Base-by-base conservation (phyloP, 2,113 vertebrate genomes). In the Sialia sialis region DNA sequence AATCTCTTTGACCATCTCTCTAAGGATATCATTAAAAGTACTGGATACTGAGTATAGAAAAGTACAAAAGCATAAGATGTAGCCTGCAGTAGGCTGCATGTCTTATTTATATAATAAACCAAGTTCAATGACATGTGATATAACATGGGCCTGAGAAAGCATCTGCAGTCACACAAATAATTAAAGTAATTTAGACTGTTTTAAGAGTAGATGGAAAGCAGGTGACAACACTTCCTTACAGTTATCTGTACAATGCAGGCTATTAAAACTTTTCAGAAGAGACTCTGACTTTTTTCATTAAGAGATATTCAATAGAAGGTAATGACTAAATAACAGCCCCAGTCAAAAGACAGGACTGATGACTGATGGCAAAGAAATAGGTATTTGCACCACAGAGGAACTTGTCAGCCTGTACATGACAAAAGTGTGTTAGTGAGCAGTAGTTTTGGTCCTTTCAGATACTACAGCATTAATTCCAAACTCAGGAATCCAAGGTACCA, bases 11-110 rank as follows among this genome's bases (percentile, higher is more conserved):
- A 68, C 85, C 43, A 85, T 51, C 55, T 96, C 96, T 95, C 96
- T 84, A 87, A 96, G 96, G 94, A 94, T 95, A 95, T 96, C 77
- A 96, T 97, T 96, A 97, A 90, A 87, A 94, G 64, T 93, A 85
- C 79, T 78, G 81, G 85, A 58, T 73, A n/a, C n/a, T 60, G 18
- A 63, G 59, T 59, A n/a, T 30, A 68, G 70, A 84, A 93, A 94
- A 89, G 48, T 38, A 54, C 68, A 91, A 64, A 77, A 76, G 30
- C 15, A 12, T 26, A 83, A 91, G 63, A 74, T 73, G 29, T 43
- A 82, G n/a, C 48, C 69, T 93, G 36, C 51, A 89, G 49, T 36
- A 89, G 55, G 12, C 55, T 89, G 26, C 51, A 63, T 58, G 43
- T 48, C 32, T 95, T 93, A 63, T 58, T 88, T 89, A 74, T 90